Percentiles rank a stretch among this genome's conserved stretches.
phyloP scores from a whole-genome alignment of 1,140 invertebrate species.

The Bradysia coprophila region DNA sequence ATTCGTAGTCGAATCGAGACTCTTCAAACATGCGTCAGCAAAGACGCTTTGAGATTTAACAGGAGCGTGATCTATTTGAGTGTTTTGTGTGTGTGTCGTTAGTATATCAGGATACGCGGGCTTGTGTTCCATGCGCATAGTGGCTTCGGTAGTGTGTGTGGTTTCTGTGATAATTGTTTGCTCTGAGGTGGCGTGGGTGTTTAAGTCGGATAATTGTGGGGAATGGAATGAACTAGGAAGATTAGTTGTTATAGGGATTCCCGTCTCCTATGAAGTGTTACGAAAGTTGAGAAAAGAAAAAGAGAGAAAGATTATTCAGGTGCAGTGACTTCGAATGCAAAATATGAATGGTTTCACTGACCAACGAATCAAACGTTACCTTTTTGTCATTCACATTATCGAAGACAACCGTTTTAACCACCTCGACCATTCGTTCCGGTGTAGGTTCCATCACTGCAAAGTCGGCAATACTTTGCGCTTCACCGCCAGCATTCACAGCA shows the following conservation, averaged over 20 bases:
- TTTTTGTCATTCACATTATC: not conserved
- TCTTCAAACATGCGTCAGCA: too few relatives aligned
- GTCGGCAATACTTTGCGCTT: constrained; percentile 58
- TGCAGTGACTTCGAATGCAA: too few relatives aligned
- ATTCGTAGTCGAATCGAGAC: too few relatives aligned
- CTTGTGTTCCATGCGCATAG: constrained; percentile 24
- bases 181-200: constrained; percentile 20
- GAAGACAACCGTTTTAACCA: constrained; percentile 35
- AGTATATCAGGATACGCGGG: not conserved
- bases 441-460: constrained; percentile 51
- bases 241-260: not conserved
- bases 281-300: too few relatives aligned
- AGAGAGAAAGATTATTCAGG: too few relatives aligned
- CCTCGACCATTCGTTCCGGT: constrained; percentile 43
- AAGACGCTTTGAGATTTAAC: too few relatives aligned
- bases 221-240: not conserved
- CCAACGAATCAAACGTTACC: too few relatives aligned
- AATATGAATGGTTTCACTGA: not conserved
- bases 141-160: constrained; percentile 24
- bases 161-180: constrained; percentile 24
- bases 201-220: not conserved
- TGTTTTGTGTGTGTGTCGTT: not conserved
- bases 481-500: constrained; percentile 51
- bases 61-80: not conserved
- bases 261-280: too few relatives aligned